Evolutionary conservation across 2,797 vertebrate species (phyloP).

Genomic region (Sylvia borin): DNA sequence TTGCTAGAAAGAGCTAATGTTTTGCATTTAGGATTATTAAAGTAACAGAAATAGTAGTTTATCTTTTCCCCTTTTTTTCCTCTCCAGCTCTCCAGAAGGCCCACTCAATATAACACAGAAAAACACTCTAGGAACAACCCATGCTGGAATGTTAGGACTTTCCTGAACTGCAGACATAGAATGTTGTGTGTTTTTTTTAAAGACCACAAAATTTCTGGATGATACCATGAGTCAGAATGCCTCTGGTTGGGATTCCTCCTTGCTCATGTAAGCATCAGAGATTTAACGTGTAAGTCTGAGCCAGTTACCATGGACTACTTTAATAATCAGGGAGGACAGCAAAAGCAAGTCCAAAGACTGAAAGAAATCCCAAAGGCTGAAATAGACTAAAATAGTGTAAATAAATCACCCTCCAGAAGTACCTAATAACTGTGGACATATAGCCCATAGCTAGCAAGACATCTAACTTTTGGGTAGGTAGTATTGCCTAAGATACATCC

Average conservation of each 20-base stretch:
- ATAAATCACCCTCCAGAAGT: background rate
- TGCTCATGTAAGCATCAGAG: background rate
- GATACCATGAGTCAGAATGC: background rate
- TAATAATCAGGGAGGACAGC: background rate
- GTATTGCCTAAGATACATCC: background rate
- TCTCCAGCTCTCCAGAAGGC: background rate
- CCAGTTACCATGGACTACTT: background rate
- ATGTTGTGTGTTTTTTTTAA: background rate
- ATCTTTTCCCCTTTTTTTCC: background rate
- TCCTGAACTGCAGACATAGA: background rate
- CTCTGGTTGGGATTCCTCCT: background rate
- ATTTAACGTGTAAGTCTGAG: background rate
- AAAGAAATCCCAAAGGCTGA: background rate
- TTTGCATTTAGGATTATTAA: conserved; percentile 40
- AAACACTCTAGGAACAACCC: background rate
- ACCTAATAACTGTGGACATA: background rate
- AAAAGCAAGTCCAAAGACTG: background rate
- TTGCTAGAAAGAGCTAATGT: conserved; percentile 45
- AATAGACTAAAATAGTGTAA: background rate
- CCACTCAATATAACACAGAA: background rate
- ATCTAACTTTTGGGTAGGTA: background rate
- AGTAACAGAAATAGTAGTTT: conserved; percentile 24
- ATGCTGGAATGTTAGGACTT: background rate
- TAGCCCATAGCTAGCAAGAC: background rate
- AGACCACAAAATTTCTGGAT: background rate